A percentile compares a stretch with the other conserved stretches of the same genome.
Conservation (phyloP, 2,113 vertebrate genomes). For the Ailuropoda melanoleuca region DNA sequence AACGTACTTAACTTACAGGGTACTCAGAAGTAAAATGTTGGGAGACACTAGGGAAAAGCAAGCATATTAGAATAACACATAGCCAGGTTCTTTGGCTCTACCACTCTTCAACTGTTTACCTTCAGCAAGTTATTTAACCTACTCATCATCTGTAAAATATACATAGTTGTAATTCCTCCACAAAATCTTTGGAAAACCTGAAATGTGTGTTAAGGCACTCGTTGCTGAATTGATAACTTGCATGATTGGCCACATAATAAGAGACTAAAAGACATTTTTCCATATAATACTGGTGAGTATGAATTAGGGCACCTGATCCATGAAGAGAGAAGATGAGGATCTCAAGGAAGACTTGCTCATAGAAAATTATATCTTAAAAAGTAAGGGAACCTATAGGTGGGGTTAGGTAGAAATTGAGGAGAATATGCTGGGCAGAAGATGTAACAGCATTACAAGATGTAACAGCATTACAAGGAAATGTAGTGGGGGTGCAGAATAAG, state of each 20-base stretch:
- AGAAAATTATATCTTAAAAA: not conserved
- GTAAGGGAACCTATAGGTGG: not conserved
- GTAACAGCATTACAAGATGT: not conserved
- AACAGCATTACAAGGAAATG: not conserved
- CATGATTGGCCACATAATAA: not conserved
- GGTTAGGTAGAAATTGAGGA: not conserved
- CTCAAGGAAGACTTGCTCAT: not conserved
- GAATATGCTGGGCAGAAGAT: not conserved
- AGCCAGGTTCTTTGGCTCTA: not conserved
- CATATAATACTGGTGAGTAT: not conserved
- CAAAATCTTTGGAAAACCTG: not conserved
- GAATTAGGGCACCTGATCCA: not conserved
- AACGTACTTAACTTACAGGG: not conserved
- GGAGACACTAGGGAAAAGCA: not conserved
- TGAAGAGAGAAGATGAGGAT: not conserved
- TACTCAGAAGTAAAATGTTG: not conserved
- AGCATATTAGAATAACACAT: not conserved
- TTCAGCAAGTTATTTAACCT: not conserved
- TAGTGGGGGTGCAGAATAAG: not conserved
- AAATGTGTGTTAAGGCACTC: not conserved
- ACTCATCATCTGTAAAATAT: not conserved
- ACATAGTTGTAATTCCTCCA: not conserved
- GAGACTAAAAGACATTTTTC: not conserved
- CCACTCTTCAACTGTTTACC: not conserved
- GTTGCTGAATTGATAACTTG: not conserved